Percentiles rank a stretch among this genome's conserved stretches.
These are phyloP conservation scores for Aspidiotus destructor DNA, from an alignment of 2,888 invertebrate species.

Conservation along the genomic window DNA sequence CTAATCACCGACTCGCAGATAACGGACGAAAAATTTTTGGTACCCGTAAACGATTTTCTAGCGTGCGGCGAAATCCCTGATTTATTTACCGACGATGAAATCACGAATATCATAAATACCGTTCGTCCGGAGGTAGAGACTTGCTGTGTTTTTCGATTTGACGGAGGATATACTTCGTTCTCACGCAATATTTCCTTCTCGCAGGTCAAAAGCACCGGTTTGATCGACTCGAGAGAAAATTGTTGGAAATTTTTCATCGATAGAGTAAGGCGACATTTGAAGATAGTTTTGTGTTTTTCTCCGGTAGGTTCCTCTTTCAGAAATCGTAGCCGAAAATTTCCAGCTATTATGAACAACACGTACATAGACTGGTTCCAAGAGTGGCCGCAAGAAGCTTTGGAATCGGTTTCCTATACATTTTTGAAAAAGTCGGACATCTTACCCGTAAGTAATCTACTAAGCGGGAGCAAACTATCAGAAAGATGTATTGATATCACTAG, in stretches of 20 bases:
- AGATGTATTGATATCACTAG: not conserved
- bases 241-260: constrained; percentile 94
- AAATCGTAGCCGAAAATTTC: constrained; percentile 81
- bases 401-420: constrained; percentile 78
- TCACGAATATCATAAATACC: constrained; percentile 71
- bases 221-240: constrained; percentile 78
- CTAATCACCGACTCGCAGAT: constrained; percentile 91
- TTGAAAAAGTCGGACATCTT: constrained; percentile 65
- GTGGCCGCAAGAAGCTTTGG: constrained; percentile 85
- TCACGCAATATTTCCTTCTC: constrained; percentile 11
- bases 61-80: constrained; percentile 92
- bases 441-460: constrained; percentile 48
- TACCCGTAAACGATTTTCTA: constrained; percentile 83
- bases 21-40: constrained; percentile 80
- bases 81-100: constrained; percentile 78
- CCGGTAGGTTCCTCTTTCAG: constrained; percentile 85
- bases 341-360: constrained; percentile 84
- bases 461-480: not conserved
- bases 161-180: not conserved
- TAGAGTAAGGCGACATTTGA: constrained; percentile 64
- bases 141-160: not conserved
- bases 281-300: constrained; percentile 84
- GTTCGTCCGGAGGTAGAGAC: constrained; percentile 58
- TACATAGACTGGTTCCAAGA: constrained; percentile 95
- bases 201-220: constrained; percentile 67